Base-by-base conservation (phyloP, 2,113 vertebrate genomes). In the Brevimyrus niger region DNA sequence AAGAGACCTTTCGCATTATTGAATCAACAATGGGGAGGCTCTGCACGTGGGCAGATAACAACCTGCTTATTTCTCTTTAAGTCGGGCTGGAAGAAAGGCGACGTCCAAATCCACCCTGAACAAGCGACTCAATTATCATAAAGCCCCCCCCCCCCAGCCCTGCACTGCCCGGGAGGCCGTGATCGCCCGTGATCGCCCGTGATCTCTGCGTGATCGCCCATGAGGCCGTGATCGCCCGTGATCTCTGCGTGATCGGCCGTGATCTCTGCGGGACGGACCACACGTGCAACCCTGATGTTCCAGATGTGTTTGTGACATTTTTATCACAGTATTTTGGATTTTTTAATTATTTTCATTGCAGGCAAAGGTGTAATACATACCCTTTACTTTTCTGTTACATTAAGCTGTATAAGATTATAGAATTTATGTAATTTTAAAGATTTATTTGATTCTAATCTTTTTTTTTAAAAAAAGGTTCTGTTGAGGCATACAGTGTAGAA, bases 1-100 rank as follows among this genome's bases (percentile, higher is more conserved):
- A 97, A 97, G 96, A 95, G 96, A 94, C 94, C 94, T 95, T 95
- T 96, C 94, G 96, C 96, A 96, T 97, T 97, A 97, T 97, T 97
- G 96, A 96, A 97, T 97, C 96, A 96, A 97, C 97, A 97, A 96
- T 97, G 93, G 95, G 95, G 94, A 96, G 94, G 91, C 94, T 96
- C 96, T 97, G 97, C 96, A 95, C 93, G 93, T 95, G 89, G 94
- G 90, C 91, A 97, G 97, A 97, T 97, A 97, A 97, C 96, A 94
- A 47, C 94, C 94, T 94, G 96, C 96, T 96, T 96, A 96, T 96
- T 97, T 96, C 95, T 94, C 96, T 96, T 95, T 95, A 96, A 96
- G 94, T 94, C 92, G 92, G 89, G 89, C 93, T 93, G 91, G 94
- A 94, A 89, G 95, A 94, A 91, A 89, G 89, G 86, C 88, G 42